phyloP scores from a whole-genome alignment of 2,797 vertebrate genomes.

The Rhinogobio ventralis region DNA sequence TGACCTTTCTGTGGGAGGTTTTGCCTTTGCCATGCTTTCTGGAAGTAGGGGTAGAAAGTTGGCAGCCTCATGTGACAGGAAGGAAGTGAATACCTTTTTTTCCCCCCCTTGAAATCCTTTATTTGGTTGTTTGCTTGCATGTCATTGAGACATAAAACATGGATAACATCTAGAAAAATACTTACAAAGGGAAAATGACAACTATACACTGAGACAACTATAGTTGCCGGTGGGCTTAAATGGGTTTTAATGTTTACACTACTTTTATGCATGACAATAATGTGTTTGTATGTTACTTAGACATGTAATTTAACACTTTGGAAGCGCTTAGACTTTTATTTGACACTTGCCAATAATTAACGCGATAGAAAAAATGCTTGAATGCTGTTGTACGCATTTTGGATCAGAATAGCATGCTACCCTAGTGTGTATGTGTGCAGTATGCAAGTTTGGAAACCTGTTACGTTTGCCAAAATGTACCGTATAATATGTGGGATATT shows the following conservation, averaged over 20 bases:
- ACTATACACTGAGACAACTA: no score
- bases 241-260: slow-evolving; percentile 34
- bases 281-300: slow-evolving; percentile 7
- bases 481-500: background rate
- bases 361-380: background rate
- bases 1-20: no score
- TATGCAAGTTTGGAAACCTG: slow-evolving; percentile 3
- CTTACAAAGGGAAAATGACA: no score
- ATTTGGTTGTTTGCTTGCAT: no score
- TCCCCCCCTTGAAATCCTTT: no score
- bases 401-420: background rate
- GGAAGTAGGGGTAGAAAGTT: no score
- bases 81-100: no score
- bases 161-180: no score
- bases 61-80: no score
- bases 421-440: background rate
- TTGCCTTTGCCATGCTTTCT: no score
- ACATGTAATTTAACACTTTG: slow-evolving; percentile 5
- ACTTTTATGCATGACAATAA: slow-evolving; percentile 12
- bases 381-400: background rate
- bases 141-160: no score
- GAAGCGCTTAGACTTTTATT: background rate
- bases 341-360: background rate
- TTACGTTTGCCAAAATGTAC: background rate
- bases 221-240: no score